Percentiles rank a stretch among this genome's conserved stretches.
Conservation (phyloP, 2,113 vertebrate genomes). For the Bothrops jararaca region DNA sequence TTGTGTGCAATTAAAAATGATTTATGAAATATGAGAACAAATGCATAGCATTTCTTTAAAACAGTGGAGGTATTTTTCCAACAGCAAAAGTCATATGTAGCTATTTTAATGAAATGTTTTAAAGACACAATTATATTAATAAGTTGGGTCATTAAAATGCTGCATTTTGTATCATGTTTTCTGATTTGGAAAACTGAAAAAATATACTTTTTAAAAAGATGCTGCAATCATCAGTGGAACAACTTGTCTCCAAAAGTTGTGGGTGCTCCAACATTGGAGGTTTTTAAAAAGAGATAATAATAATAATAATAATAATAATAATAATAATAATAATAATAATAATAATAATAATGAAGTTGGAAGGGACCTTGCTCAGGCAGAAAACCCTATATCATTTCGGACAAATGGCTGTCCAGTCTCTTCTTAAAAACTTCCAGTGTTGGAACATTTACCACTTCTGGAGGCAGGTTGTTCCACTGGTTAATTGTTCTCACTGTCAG, state of each 20-base stretch:
- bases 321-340: too few relatives aligned
- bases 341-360: too few relatives aligned
- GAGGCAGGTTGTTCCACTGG: too few relatives aligned
- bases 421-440: too few relatives aligned
- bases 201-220: neutral
- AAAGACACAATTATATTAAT: neutral
- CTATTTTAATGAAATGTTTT: neutral
- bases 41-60: neutral
- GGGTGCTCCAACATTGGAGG: too few relatives aligned
- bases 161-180: neutral
- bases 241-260: neutral
- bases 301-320: too few relatives aligned
- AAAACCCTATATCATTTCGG: too few relatives aligned
- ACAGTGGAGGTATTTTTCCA: neutral
- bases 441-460: too few relatives aligned
- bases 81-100: neutral
- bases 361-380: too few relatives aligned
- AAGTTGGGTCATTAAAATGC: neutral
- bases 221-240: neutral
- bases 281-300: neutral
- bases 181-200: neutral
- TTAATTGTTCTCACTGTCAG: too few relatives aligned
- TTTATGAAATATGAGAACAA: neutral
- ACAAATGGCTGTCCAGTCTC: too few relatives aligned
- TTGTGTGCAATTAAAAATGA: neutral